phyloP scores from a whole-genome alignment of 2,113 vertebrate genomes.

The Tenebrosternarchus preto region DNA sequence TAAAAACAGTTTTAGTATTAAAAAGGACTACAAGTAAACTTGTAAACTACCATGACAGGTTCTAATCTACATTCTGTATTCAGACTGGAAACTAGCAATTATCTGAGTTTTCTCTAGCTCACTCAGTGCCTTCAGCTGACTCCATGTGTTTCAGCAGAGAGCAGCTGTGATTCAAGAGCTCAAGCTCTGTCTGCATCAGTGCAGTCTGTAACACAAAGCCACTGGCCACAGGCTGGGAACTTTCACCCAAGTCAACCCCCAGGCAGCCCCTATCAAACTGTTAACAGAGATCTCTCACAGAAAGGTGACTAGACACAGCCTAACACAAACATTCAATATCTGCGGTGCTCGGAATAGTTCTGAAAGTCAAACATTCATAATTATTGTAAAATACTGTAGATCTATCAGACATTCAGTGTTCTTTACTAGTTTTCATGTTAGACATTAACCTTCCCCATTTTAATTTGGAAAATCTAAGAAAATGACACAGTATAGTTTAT shows the following conservation, averaged over 20 bases:
- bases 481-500: not conserved
- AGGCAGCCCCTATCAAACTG: not conserved
- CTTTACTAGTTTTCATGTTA: too few relatives aligned
- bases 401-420: not conserved
- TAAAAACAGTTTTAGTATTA: conserved; percentile 6
- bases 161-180: too few relatives aligned
- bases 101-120: too few relatives aligned
- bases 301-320: not conserved
- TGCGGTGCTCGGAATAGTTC: not conserved
- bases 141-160: not conserved
- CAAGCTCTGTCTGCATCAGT: conserved; percentile 44
- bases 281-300: too few relatives aligned
- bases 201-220: conserved; percentile 37
- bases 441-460: too few relatives aligned
- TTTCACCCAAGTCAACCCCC: not conserved
- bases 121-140: not conserved
- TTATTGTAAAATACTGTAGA: not conserved
- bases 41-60: not conserved
- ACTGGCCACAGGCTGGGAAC: conserved; percentile 37
- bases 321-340: not conserved
- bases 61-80: not conserved
- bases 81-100: not conserved
- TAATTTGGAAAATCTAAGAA: not conserved
- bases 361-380: not conserved
- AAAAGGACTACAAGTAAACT: not conserved